These are phyloP conservation scores for Lophotriccus pileatus DNA, from an alignment of 2,797 vertebrate species.

Conservation along the genomic window DNA sequence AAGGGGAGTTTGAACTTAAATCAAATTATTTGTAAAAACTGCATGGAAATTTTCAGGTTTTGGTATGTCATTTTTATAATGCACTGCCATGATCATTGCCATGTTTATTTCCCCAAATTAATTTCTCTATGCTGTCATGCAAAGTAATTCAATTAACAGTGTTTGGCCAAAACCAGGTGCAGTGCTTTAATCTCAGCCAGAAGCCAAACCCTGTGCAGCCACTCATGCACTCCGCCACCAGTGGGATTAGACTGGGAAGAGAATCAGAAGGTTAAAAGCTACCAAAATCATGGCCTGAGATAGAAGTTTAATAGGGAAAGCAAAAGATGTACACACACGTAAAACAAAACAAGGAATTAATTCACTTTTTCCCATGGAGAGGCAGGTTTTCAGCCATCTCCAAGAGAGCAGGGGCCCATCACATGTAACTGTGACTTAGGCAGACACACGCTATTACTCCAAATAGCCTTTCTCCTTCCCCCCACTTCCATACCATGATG, in stretches of 20 bases:
- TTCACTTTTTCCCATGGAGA: background rate
- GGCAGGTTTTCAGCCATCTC: fast-evolving
- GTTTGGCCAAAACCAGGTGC: background rate
- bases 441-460: background rate
- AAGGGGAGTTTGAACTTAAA: background rate
- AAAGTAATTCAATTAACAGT: background rate
- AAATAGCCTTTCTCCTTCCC: background rate
- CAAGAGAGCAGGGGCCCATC: background rate
- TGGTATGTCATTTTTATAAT: background rate
- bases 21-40: background rate
- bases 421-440: background rate
- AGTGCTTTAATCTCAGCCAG: background rate
- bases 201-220: background rate
- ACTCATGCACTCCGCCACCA: fast-evolving
- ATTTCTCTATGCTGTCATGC: background rate
- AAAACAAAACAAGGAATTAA: background rate
- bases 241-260: background rate
- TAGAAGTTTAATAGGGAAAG: background rate
- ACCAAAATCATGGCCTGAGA: background rate
- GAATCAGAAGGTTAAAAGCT: background rate
- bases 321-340: fast-evolving
- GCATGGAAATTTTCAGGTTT: background rate
- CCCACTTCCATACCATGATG: background rate
- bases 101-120: background rate
- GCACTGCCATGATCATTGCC: too few relatives aligned